phyloP scores from a whole-genome alignment of 2,797 vertebrate species.

The Yasuhikotakia modesta region DNA sequence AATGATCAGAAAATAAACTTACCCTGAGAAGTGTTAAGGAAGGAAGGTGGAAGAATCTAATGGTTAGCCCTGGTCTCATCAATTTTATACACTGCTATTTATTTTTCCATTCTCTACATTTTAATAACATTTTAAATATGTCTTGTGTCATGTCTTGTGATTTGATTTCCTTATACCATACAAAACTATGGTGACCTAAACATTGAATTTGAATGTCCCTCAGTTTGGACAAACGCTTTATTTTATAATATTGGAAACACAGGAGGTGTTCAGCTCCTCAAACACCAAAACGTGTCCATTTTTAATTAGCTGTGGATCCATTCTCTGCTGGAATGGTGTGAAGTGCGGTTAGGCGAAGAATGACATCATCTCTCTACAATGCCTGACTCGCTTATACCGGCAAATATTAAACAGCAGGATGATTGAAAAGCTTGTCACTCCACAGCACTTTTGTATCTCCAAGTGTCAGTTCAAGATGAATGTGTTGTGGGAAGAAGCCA shows the following conservation, averaged over 20 bases:
- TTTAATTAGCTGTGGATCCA: constrained; percentile 38
- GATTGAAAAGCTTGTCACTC: constrained; percentile 41
- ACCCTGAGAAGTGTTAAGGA: no score
- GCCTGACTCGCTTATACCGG: constrained; percentile 39
- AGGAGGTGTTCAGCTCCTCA: not conserved
- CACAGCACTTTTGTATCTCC: constrained; percentile 35
- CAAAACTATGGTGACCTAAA: not conserved
- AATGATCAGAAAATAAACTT: no score
- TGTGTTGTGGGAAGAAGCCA: constrained; percentile 33
- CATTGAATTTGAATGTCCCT: not conserved
- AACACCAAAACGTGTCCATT: constrained; percentile 5
- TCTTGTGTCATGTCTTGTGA: not conserved
- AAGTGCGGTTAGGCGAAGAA: constrained; percentile 73
- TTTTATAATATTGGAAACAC: constrained; percentile 43
- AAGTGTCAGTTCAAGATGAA: constrained; percentile 32
- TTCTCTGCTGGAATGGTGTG: constrained; percentile 40
- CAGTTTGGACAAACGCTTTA: not conserved
- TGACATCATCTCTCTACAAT: constrained; percentile 81
- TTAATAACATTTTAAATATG: not conserved
- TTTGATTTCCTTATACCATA: not conserved
- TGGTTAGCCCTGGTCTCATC: not conserved
- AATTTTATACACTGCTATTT: not conserved
- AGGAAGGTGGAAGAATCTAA: not conserved
- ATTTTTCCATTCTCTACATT: not conserved
- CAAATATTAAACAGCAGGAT: constrained; percentile 33